Evolutionary conservation across 2,113 vertebrate genomes (phyloP).

Genomic region (Phyllostomus hastatus): DNA sequence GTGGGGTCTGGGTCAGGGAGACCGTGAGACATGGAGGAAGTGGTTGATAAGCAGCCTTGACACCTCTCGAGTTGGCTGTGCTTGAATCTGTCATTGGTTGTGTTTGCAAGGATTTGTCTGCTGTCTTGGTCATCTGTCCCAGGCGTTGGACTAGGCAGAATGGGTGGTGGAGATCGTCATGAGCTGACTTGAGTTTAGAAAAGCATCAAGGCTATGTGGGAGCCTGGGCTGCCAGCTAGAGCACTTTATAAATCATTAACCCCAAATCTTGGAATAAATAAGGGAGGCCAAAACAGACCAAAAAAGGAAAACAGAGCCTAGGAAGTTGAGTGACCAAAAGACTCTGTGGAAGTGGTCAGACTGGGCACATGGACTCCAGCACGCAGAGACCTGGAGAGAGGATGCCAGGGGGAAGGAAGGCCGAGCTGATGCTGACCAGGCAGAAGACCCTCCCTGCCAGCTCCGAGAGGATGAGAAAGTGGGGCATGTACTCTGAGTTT

Average conservation of each 20-base stretch:
- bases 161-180: not conserved
- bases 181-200: not conserved
- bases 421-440: no score
- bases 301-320: not conserved
- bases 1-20: not conserved
- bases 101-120: not conserved
- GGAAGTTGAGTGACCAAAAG: not conserved
- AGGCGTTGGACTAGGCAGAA: not conserved
- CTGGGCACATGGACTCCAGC: not conserved
- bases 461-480: not conserved
- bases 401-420: not conserved
- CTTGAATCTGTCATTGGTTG: not conserved
- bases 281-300: not conserved
- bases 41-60: accelerated
- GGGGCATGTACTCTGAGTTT: not conserved
- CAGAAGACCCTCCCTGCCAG: not conserved
- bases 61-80: accelerated
- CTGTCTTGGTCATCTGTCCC: not conserved
- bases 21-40: accelerated
- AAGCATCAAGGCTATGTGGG: not conserved
- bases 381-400: not conserved
- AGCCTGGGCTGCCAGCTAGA: not conserved
- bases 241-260: not conserved
- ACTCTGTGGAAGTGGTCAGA: no score
- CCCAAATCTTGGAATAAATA: accelerated